Conservation (phyloP, 1,140 invertebrate genomes). For the Ruditapes philippinarum region DNA sequence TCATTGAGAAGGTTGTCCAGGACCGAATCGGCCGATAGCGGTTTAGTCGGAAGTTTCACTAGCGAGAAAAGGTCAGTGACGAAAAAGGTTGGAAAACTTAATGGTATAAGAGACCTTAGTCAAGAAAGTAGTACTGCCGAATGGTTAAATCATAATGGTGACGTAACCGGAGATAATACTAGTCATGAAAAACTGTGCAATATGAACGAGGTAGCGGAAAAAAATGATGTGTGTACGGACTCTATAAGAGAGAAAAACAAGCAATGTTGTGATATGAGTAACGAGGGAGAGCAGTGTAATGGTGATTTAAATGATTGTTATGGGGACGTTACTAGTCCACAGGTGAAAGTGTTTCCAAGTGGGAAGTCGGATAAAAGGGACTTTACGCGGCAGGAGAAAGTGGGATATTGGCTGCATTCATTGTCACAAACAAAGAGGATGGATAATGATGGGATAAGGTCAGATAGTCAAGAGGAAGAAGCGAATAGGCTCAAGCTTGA, state of each 20-base stretch:
- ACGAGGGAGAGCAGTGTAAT: background rate
- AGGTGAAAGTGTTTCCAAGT: constrained; percentile 47
- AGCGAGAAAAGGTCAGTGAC: background rate
- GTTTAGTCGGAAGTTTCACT: background rate
- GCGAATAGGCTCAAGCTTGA: background rate
- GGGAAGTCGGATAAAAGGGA: constrained; percentile 1
- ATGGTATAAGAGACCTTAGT: constrained; percentile 23
- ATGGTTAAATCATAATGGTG: background rate
- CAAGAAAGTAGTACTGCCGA: background rate
- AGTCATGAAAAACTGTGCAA: background rate
- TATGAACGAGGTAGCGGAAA: background rate
- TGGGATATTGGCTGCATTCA: constrained; percentile 57
- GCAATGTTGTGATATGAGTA: background rate
- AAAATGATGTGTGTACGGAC: background rate
- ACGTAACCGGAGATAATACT: background rate
- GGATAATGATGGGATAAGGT: background rate
- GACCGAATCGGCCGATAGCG: background rate
- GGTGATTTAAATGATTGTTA: background rate
- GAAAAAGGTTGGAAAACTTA: background rate
- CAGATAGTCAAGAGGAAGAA: background rate
- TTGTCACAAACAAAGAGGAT: constrained; percentile 16
- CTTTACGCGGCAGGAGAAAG: constrained; percentile 52
- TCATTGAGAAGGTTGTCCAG: constrained; percentile 6
- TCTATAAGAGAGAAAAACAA: background rate
- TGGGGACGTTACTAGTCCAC: background rate